phyloP scores from a whole-genome alignment of 2,888 invertebrate genomes.

The Conomelus anceps region DNA sequence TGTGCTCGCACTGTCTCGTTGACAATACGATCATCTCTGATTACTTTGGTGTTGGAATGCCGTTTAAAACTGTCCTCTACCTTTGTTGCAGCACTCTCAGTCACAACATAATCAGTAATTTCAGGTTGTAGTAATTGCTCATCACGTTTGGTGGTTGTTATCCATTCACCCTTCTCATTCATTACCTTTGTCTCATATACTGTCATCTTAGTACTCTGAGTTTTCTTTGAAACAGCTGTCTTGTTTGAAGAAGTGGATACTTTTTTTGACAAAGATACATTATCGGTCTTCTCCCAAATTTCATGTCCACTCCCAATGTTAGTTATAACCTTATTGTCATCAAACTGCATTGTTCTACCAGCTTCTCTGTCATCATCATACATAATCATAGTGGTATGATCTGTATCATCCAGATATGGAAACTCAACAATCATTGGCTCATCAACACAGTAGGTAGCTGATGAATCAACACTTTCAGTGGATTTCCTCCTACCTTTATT shows the following conservation, averaged over 20 bases:
- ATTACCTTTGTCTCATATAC: background rate
- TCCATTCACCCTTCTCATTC: background rate
- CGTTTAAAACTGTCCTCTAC: background rate
- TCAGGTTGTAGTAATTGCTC: background rate
- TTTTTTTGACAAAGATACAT: background rate
- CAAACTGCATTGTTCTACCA: background rate
- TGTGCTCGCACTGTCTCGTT: slow-evolving; percentile 4
- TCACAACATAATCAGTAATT: background rate
- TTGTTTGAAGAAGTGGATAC: background rate
- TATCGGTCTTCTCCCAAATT: background rate
- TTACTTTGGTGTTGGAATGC: background rate
- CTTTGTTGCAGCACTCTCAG: background rate
- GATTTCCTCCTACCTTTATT: background rate
- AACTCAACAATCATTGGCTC: background rate
- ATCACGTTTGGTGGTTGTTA: background rate
- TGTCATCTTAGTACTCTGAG: background rate
- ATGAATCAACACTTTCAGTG: background rate
- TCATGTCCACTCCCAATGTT: background rate
- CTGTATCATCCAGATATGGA: background rate
- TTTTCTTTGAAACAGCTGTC: background rate
- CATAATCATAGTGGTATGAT: background rate
- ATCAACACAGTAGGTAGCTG: background rate
- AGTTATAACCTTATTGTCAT: background rate
- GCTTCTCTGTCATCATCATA: background rate
- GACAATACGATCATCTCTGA: slow-evolving; percentile 1